phyloP scores from a whole-genome alignment of 2,113 vertebrate species.

The Phocoena sinus region DNA sequence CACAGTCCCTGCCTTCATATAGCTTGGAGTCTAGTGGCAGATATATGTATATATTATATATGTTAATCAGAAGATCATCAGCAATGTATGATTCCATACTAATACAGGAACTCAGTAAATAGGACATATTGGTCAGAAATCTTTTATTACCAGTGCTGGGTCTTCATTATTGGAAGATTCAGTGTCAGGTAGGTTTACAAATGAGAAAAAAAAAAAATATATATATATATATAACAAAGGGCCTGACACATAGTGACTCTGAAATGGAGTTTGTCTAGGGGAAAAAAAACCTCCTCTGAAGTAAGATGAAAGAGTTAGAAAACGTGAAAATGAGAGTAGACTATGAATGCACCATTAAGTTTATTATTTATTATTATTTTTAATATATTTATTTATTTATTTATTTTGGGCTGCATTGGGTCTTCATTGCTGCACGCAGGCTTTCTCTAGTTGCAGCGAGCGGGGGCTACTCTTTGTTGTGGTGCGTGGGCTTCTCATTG shows the following conservation, averaged over 20 bases:
- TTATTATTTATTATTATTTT: background rate
- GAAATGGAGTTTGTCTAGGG: background rate
- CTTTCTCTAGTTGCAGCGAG: too few relatives aligned
- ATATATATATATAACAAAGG: background rate
- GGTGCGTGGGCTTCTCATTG: too few relatives aligned
- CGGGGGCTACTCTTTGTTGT: too few relatives aligned
- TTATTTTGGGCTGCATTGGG: too few relatives aligned
- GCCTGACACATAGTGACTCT: background rate
- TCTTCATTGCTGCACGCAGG: too few relatives aligned
- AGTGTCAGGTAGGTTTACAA: background rate
- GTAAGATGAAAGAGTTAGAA: background rate
- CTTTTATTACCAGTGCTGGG: background rate
- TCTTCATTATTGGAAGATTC: background rate
- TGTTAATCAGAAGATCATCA: background rate
- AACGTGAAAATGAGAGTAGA: constrained; percentile 29
- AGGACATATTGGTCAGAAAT: background rate
- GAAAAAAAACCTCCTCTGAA: background rate
- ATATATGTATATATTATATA: background rate
- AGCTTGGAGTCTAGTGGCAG: background rate
- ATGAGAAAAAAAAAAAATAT: background rate
- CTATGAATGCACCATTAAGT: background rate
- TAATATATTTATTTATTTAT: too few relatives aligned
- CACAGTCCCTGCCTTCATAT: background rate
- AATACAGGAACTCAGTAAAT: background rate
- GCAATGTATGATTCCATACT: background rate